Evolutionary conservation across 2,797 vertebrate species (phyloP).

Genomic region (Octomys mimax): DNA sequence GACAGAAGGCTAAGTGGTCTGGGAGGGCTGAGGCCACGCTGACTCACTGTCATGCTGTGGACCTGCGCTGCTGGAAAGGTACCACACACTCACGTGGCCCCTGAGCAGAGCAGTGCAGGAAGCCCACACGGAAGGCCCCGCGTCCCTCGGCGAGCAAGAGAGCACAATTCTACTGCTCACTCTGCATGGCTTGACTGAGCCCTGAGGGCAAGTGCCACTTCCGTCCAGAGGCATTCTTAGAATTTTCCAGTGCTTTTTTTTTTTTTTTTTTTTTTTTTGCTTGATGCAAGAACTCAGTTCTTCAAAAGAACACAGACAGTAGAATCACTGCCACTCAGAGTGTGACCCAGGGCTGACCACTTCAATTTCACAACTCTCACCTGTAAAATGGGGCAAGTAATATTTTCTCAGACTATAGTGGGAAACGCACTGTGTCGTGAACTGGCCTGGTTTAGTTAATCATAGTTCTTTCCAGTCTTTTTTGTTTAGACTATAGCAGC

Average conservation of each 20-base stretch:
- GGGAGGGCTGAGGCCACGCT: conserved; percentile 56
- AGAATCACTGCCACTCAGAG: not conserved
- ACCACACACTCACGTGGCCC: not conserved
- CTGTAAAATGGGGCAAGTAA: not conserved
- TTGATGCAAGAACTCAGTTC: not conserved
- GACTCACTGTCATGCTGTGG: conserved; percentile 72
- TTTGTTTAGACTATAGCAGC: not conserved
- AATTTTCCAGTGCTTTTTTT: conserved; percentile 9
- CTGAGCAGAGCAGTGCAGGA: conserved; percentile 58
- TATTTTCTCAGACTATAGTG: not conserved
- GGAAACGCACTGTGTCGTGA: not conserved
- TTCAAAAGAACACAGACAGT: not conserved
- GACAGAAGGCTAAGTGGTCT: conserved; percentile 82
- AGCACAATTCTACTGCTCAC: not conserved
- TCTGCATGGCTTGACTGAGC: not conserved
- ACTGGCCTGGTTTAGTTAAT: not conserved
- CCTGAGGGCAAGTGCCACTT: not conserved
- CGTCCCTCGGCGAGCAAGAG: not conserved
- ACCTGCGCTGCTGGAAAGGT: not conserved
- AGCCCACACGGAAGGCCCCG: not conserved
- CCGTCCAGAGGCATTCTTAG: conserved; percentile 16
- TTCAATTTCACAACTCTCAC: not conserved
- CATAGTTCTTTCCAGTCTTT: not conserved
- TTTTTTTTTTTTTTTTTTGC: conserved; percentile 6
- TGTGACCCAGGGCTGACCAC: not conserved